phyloP scores from a whole-genome alignment of 2,797 vertebrate species.

The Sebastes matsubarae region DNA sequence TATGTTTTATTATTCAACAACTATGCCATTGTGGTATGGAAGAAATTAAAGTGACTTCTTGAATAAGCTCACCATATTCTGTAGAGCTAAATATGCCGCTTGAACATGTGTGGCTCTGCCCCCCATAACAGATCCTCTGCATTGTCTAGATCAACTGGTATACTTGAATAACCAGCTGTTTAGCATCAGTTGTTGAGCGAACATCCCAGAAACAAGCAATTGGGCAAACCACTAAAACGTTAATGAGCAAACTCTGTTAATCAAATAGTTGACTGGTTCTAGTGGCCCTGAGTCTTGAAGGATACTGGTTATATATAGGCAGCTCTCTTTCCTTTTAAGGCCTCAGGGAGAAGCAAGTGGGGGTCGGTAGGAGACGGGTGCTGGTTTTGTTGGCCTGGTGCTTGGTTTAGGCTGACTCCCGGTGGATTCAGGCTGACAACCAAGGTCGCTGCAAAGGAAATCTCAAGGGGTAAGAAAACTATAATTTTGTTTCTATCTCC shows the following conservation, averaged over 20 bases:
- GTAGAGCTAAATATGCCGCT: neutral
- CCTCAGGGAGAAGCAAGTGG: constrained; percentile 68
- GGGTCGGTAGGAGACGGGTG: constrained; percentile 66
- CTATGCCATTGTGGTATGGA: neutral
- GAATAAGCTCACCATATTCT: neutral
- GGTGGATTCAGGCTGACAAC: constrained; percentile 79
- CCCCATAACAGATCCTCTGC: constrained; percentile 7
- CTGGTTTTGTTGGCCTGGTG: constrained; percentile 72
- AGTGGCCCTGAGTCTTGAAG: constrained; percentile 64
- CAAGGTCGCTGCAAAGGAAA: constrained; percentile 69
- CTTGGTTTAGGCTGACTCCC: constrained; percentile 81
- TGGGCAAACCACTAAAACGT: constrained; percentile 2
- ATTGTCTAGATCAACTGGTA: constrained; percentile 17
- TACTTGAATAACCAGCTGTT: neutral
- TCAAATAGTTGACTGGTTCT: constrained; percentile 51
- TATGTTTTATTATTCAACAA: neutral
- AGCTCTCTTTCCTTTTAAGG: constrained; percentile 79
- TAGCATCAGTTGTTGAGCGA: neutral
- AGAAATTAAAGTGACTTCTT: neutral
- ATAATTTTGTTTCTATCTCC: neutral
- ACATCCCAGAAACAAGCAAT: neutral
- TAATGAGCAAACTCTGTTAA: constrained; percentile 35
- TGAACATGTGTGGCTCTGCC: neutral
- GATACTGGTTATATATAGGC: constrained; percentile 82
- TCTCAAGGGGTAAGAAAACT: constrained; percentile 75